Base-by-base conservation (phyloP, 2,797 vertebrate species). In the Coluber constrictor region DNA sequence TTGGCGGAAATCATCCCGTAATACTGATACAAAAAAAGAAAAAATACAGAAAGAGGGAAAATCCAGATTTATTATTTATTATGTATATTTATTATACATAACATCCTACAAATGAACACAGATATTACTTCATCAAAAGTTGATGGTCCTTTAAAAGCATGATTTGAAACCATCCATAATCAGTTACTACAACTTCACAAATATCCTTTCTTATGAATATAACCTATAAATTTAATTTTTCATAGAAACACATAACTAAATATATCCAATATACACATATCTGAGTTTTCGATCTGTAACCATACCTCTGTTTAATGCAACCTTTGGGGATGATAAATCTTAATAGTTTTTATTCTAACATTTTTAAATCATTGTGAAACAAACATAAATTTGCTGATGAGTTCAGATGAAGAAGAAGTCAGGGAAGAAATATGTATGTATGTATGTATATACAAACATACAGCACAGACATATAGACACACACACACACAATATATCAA, bases 1-100 rank as follows among this genome's bases (percentile, higher is more conserved):
- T 92, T 99, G 99, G 94, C 99, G 98, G 97, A 99, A 99, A 97
- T 99, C 99, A 95, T 99, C 99, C 32, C 99, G 98, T 88, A 99
- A 97, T 97, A 99, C 99, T 99, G 95, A 91, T n/a, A 92, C 0
- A 11, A 92, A 5, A 11, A 54, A 54, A 51, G 9, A 51, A 91
- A 4, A 23, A 63, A 63, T 4, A 66, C 83, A 95, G 60, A 91
- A 96, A 10, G 79, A 95, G 70, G 47, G 43, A 86, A 86, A 87
- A 16, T 70, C 43, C 92, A 18, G 56, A 89, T 90, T 51, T 3
- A 23, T 63, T 91, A 57, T 88, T 63, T 91, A 57, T 88, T n/a
- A n/a, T n/a, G n/a, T n/a, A n/a, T n/a, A 89, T 90, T 51, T 3
- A 23, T 63, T 91, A 57, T 88, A 12, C 47, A 60, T 12, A 43